Evolutionary conservation across 2,888 invertebrate genomes (phyloP), one percentile per base, ranked within the genome.

Genomic region (Drosophila monieri): DNA sequence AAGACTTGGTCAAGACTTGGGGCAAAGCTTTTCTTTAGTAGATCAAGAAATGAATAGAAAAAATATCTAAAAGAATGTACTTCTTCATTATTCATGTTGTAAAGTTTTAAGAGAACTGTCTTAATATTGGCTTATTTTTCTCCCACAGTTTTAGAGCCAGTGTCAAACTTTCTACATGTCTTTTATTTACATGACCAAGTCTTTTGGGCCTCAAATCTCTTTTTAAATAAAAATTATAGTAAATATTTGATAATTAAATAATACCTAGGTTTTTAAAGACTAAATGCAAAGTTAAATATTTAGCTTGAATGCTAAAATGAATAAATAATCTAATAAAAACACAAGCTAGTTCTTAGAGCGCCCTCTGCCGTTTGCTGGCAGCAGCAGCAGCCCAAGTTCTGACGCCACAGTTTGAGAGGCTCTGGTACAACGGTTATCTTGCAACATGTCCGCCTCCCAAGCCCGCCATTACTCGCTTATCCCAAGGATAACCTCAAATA

Each of bases 1-100:
- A 57, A 35, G 35, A 35, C n/a, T 35, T 12, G 56, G 56, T 57
- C 56, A 57, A 35, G 35, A 35, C 35, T 35, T n/a, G 14, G 6
- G n/a, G 35, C 2, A n/a, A 18, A 10, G 15, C 39, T 41, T 18
- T 18, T 39, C 12, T 27, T 27, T 8, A 8, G 1, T 3, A 27
- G 27, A 27, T 8, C 2, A 27, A 9, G 2, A 27, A 9, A 27
- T 27, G 2, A 8, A 2, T 27, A 2, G 3, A 8, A 27, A 6
- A 2, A 8, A 8, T 27, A 1, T 23, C 21, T 9, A 8, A 1
- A 8, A 6, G 2, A 8, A 8, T 8, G 1, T 25, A 25, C 1
- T n/a, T n/a, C n/a, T n/a, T n/a, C n/a, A n/a, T n/a, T 1, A 18
- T 18, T 18, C 18, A 18, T 30, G 12, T 35, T 35, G 4, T 0